Conservation (phyloP, 2,113 vertebrate genomes). For the Tympanuchus pallidicinctus region DNA sequence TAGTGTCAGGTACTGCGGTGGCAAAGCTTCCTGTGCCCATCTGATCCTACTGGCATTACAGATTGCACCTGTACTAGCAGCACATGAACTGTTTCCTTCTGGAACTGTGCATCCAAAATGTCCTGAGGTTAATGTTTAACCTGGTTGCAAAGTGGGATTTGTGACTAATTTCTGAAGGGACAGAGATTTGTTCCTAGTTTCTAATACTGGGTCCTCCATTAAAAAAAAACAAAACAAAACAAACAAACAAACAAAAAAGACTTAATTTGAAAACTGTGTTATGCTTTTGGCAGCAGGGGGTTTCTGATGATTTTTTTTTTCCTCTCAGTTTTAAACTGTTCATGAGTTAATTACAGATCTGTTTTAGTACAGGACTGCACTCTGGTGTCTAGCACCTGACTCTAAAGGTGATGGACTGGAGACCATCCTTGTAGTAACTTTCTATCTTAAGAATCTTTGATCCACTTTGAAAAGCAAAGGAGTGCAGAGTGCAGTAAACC, state of each 20-base stretch:
- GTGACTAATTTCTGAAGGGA: background rate
- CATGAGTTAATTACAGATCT: background rate
- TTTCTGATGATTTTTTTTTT: background rate
- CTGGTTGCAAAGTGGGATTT: conserved; percentile 13
- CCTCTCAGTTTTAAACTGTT: background rate
- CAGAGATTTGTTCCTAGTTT: background rate
- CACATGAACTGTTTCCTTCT: background rate
- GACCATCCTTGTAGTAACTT: background rate
- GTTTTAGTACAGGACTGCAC: background rate
- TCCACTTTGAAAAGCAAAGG: conserved; percentile 11
- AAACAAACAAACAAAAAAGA: too few species aligned
- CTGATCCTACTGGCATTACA: conserved; percentile 49
- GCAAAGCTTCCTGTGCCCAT: conserved; percentile 17
- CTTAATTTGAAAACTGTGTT: background rate
- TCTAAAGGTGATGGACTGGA: background rate
- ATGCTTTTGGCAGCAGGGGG: background rate
- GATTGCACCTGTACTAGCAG: background rate
- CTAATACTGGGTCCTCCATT: background rate
- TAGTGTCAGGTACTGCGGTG: conserved; percentile 5
- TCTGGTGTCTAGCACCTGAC: background rate
- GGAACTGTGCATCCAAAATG: background rate
- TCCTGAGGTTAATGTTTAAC: conserved; percentile 26
- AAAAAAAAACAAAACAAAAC: background rate
- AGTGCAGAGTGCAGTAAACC: background rate
- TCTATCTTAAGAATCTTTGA: conserved; percentile 18